Conservation (phyloP, 2,888 invertebrate species). For the Cosmia pyralina region DNA sequence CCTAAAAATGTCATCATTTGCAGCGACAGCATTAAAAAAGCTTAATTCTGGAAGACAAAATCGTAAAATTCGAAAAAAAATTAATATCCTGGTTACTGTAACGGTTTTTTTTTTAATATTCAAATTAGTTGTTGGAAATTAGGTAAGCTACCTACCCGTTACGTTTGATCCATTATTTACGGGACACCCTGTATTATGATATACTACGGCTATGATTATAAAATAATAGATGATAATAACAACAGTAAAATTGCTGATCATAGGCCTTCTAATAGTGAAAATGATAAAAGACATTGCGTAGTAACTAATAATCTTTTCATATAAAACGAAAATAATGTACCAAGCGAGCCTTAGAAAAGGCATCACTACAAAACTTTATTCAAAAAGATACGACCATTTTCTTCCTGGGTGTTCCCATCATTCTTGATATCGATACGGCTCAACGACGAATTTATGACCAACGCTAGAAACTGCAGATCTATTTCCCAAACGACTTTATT, state of each 20-base stretch:
- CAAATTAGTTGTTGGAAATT: no score
- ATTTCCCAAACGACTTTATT: slow-evolving; percentile 30
- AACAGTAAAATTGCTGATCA: background rate
- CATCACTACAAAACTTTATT: background rate
- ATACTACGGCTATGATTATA: background rate
- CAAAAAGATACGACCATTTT: background rate
- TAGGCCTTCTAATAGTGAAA: background rate
- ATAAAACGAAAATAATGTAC: background rate
- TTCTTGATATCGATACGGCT: background rate
- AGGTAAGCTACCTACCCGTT: no score
- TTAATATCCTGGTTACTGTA: no score
- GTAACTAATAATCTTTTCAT: background rate
- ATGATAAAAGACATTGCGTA: background rate
- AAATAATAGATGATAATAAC: background rate
- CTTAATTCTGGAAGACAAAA: no score
- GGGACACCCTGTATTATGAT: no score
- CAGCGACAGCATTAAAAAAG: no score
- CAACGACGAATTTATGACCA: slow-evolving; percentile 19
- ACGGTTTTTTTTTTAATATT: no score
- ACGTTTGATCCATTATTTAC: no score
- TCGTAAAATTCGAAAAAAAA: no score
- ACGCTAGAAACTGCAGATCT: slow-evolving; percentile 9
- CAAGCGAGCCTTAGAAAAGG: no score
- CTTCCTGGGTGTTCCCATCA: background rate
- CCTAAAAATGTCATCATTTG: no score